Conservation (phyloP, 1,140 invertebrate species). For the Pseudomyrmex flavicornis region DNA sequence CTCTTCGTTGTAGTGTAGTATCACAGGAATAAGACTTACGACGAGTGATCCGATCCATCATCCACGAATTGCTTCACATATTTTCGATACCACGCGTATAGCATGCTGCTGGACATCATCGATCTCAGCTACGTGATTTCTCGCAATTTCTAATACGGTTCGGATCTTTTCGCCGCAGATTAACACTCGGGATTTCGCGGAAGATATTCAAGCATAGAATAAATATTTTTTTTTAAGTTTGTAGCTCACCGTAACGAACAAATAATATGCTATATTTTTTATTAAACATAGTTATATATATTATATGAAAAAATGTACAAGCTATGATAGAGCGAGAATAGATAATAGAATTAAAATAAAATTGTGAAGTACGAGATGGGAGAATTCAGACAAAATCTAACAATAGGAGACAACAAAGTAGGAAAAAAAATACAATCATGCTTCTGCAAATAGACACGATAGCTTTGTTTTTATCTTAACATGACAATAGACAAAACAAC, state of each 20-base stretch:
- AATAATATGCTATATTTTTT: neutral
- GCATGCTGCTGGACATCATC: constrained; percentile 23
- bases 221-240: constrained; percentile 8
- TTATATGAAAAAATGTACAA: no score
- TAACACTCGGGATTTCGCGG: neutral
- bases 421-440: neutral
- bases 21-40: constrained; percentile 37
- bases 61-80: neutral
- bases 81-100: neutral
- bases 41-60: neutral
- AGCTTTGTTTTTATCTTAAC: neutral
- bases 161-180: neutral
- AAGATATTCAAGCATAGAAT: neutral
- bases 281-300: no score
- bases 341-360: neutral
- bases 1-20: neutral
- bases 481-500: neutral
- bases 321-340: no score
- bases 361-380: neutral
- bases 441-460: neutral
- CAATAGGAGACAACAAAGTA: neutral
- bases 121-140: constrained; percentile 40
- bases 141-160: neutral
- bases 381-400: neutral
- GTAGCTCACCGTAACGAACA: neutral